Evolutionary conservation across 2,113 vertebrate species (phyloP).

Genomic region (Psephotus haematonotus): DNA sequence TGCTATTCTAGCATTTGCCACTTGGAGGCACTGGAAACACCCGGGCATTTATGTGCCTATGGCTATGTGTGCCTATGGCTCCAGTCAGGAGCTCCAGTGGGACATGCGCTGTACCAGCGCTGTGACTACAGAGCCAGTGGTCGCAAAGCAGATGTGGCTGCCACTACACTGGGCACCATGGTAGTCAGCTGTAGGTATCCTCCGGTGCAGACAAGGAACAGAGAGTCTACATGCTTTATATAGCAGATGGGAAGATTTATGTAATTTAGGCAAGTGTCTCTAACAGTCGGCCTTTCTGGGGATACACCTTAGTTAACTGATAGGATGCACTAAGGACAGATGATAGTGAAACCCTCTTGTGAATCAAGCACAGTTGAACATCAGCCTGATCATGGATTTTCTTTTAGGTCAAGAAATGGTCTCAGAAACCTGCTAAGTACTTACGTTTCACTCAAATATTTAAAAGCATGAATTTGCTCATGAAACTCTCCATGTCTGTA

Average conservation of each 20-base stretch:
- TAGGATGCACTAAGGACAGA: neutral
- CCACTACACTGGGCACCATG: no score
- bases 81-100: no score
- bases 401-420: neutral
- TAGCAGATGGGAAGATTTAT: neutral
- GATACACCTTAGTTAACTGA: neutral
- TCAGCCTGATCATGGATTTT: fast-evolving
- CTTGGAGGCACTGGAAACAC: neutral
- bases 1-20: neutral
- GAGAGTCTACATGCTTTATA: neutral
- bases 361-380: neutral
- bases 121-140: neutral
- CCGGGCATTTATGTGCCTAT: no score
- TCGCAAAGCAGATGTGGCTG: neutral
- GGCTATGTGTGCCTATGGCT: neutral
- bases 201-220: neutral
- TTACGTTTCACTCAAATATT: neutral
- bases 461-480: neutral
- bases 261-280: neutral
- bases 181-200: neutral
- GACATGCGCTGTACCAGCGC: fast-evolving
- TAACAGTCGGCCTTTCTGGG: neutral
- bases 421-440: neutral
- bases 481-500: neutral
- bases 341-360: neutral